Base-by-base conservation (phyloP, 2,888 invertebrate genomes). In the Caenorhabditis sp. region DNA sequence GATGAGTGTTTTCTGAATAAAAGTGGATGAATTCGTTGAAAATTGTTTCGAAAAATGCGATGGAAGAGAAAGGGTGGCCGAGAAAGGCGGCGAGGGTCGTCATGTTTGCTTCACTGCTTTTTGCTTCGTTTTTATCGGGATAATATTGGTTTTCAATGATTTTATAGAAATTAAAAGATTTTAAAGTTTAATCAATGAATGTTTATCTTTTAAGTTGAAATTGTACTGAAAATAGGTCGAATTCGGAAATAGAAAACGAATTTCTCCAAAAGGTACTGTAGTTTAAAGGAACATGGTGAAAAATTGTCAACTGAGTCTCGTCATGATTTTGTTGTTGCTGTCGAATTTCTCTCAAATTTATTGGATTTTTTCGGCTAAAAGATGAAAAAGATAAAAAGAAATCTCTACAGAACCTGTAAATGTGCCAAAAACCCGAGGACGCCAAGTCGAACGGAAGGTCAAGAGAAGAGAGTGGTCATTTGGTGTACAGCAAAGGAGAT, bases 401-500 rank as follows among this genome's bases (percentile, higher is more conserved):
- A n/a, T n/a, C n/a, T 12, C 38, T 38, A 38, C 38, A 38, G 38
- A 10, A 38, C 38, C 38, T 10, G 8, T 12, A 38, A 12, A 38
- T 38, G 38, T 38, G 38, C 38, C 38, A 38, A 51, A 70, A 59
- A n/a, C 31, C 14, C 19, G 10, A 31, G 31, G 31, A 31, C 31
- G 31, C 31, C 31, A 31, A 31, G 31, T 31, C 31, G 31, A 31
- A 7, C 7, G 54, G 26, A 5, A 24, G 14, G 16, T 14, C 22
- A 14, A 26, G 14, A 95, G 97, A 99, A 95, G 98, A 96, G 94
- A 98, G 99, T 94, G 99, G 99, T 94, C 98, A 99, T 94, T 96
- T 99, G 94, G 96, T 99, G 94, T 99, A 98, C 96, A 96, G 96
- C 95, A 95, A 95, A 94, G 98, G 98, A 94, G 98, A 98, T 95